Base-by-base conservation (phyloP, 2,113 vertebrate species). In the Mesocricetus auratus region DNA sequence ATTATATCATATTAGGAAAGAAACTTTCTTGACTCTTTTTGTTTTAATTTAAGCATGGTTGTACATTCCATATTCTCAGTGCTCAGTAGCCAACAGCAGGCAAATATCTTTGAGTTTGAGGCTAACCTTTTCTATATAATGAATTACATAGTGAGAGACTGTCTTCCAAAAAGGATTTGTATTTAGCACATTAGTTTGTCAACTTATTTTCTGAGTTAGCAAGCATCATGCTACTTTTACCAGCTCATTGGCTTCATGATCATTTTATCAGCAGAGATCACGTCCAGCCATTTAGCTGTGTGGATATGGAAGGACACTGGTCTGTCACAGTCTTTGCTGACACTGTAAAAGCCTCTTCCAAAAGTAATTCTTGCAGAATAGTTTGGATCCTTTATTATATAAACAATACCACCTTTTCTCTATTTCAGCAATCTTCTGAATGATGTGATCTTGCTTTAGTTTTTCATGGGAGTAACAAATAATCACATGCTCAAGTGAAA, bases 151-250 rank as follows among this genome's bases (percentile, higher is more conserved):
- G 13, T 42, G n/a, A 83, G n/a, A 82, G 12, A 82, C 11, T 60
- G 22, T 26, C 24, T 62, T 83, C 7, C n/a, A 36, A n/a, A 56
- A 82, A 91, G 21, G 64, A 95, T 89, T 86, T 82, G 56, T 68
- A 79, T 69, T 89, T 85, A 90, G 90, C 69, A 96, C 86, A 96
- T 66, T 83, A 96, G 53, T 71, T 86, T 45, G 47, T 85, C 75
- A 90, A 58, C 89, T 93, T 85, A 19, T 85, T 64, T 36, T 94
- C 78, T 71, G 31, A 86, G 90, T 91, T 94, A 90, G 89, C 13
- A 56, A 68, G 1, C 58, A 77, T n/a, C 89, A 71, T 81, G n/a
- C 5, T 90, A 86, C 85, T 81, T 94, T 95, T 53, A 60, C 17
- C 39, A 93, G 64, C 29, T 90, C 86, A 60, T 22, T 89, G 45